Evolutionary conservation across 30 jellyfish, hydroid and myxozoan species (phyloP).

Genomic region (Rhopilema esculentum): DNA sequence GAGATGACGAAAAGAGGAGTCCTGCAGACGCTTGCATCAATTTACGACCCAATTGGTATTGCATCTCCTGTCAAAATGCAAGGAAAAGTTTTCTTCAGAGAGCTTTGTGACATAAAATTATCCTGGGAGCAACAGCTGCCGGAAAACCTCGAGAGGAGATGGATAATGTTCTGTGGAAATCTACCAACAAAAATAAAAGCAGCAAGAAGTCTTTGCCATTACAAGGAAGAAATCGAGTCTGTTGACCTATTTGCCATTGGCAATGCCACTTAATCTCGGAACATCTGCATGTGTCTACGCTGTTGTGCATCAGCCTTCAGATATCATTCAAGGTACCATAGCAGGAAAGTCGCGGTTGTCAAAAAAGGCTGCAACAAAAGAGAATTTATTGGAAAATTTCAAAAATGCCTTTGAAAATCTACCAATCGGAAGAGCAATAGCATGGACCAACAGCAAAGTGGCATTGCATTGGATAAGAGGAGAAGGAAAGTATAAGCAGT

Average conservation of each 20-base stretch:
- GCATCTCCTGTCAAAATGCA: constrained; percentile 53
- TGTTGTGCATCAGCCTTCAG: constrained; percentile 59
- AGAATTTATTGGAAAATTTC: constrained; percentile 55
- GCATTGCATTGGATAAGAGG: constrained; percentile 75
- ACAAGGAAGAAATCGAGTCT: constrained; percentile 18
- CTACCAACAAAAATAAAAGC: constrained; percentile 42
- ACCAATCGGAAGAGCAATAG: constrained; percentile 25
- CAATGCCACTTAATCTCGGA: constrained; percentile 76
- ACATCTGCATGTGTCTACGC: constrained; percentile 49
- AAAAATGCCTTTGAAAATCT: constrained; percentile 34
- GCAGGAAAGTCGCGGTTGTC: constrained; percentile 61
- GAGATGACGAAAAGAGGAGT: constrained; percentile 48
- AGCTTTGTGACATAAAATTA: constrained; percentile 40
- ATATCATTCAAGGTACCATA: constrained; percentile 23
- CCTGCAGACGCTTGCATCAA: constrained; percentile 50
- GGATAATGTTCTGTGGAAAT: constrained; percentile 37
- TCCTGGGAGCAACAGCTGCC: constrained; percentile 66
- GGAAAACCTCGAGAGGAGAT: constrained; percentile 17
- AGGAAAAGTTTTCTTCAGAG: constrained; percentile 52
- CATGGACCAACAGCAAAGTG: constrained; percentile 73
- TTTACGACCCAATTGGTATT: constrained; percentile 67
- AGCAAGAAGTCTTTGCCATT: constrained; percentile 29
- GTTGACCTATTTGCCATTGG: constrained; percentile 75
- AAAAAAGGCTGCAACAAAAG: constrained; percentile 60
- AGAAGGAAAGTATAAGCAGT: constrained; percentile 60